These are phyloP conservation scores for Morelia viridis DNA, from an alignment of 2,797 vertebrate genomes.

Conservation along the genomic window DNA sequence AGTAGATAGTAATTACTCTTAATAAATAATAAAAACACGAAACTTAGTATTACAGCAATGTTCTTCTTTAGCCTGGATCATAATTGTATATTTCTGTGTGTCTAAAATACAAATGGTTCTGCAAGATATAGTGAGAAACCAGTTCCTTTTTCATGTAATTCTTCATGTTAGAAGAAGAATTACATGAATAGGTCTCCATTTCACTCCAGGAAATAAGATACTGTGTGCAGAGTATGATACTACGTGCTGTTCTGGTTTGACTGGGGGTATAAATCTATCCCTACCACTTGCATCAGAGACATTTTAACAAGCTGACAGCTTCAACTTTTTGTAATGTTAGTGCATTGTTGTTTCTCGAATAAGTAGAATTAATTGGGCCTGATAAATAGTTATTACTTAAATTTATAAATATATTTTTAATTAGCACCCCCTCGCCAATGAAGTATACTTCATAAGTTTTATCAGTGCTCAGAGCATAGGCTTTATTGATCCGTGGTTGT, in stretches of 20 bases:
- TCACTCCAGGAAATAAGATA: neutral
- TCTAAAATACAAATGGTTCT: no score
- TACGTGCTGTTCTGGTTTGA: neutral
- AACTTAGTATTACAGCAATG: neutral
- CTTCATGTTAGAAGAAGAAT: no score
- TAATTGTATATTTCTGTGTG: neutral
- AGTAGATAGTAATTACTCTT: no score
- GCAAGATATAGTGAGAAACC: no score
- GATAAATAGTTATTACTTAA: neutral
- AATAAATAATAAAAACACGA: no score
- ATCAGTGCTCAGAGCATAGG: neutral
- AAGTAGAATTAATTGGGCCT: neutral
- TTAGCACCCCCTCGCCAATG: neutral
- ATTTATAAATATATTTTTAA: neutral
- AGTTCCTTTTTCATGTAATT: no score
- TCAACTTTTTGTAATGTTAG: no score
- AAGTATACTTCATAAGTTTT: neutral
- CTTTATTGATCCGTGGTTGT: neutral
- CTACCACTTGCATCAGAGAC: neutral
- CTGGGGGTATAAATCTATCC: neutral
- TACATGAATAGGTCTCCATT: neutral
- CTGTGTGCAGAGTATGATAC: neutral
- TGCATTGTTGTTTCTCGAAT: no score
- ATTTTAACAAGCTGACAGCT: neutral
- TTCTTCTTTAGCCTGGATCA: neutral